These are phyloP conservation scores for Argyrosomus japonicus DNA, from an alignment of 2,113 vertebrate species.

Conservation along the genomic window DNA sequence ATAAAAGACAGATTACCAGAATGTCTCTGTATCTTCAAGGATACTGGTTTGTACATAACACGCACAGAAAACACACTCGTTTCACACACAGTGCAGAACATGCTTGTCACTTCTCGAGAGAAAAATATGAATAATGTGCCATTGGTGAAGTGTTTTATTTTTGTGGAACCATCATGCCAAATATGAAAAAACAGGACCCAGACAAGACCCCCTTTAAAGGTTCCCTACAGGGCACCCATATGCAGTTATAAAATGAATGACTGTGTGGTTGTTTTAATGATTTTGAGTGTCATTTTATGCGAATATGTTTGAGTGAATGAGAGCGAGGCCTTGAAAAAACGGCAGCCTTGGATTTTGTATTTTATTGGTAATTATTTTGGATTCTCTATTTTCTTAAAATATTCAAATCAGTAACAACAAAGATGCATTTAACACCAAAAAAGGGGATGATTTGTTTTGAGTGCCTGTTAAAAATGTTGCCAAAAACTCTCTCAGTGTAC, in stretches of 20 bases:
- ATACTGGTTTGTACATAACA: background rate
- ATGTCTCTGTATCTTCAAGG: background rate
- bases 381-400: background rate
- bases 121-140: background rate
- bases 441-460: background rate
- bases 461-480: background rate
- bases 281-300: background rate
- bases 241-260: background rate
- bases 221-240: background rate
- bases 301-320: background rate
- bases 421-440: background rate
- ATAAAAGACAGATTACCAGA: background rate
- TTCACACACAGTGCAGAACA: background rate
- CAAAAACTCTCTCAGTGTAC: background rate
- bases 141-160: background rate
- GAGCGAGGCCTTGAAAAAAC: background rate
- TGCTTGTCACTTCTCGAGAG: background rate
- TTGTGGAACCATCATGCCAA: background rate
- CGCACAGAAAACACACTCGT: background rate
- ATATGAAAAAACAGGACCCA: constrained; percentile 1
- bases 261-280: background rate
- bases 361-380: background rate
- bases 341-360: background rate
- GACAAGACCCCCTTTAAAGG: constrained; percentile 1
- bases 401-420: background rate